Percentiles rank a stretch among this genome's conserved stretches.
Conservation (phyloP, 2,797 vertebrate species). For the Gallinago stenura region DNA sequence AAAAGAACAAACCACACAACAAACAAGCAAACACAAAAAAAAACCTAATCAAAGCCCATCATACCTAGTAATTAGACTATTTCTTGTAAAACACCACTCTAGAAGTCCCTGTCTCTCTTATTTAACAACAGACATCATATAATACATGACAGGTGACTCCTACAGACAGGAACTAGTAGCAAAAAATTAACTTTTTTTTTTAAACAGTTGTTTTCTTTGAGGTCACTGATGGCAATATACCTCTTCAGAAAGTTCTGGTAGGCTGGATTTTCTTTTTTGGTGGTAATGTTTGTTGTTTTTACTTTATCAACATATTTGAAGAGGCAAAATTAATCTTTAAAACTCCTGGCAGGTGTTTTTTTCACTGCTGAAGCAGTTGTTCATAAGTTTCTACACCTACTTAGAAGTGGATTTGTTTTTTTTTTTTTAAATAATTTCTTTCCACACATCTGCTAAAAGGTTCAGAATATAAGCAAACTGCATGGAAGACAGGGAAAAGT, state of each 20-base stretch:
- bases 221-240: background rate
- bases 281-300: background rate
- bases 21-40: too few relatives aligned
- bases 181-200: background rate
- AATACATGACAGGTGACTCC: background rate
- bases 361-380: background rate
- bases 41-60: background rate
- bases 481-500: background rate
- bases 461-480: background rate
- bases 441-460: background rate
- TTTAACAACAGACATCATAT: background rate
- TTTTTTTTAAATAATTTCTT: background rate
- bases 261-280: background rate
- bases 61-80: background rate
- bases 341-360: background rate
- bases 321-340: background rate
- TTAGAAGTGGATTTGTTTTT: background rate
- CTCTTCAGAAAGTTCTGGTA: background rate
- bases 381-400: background rate
- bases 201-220: background rate
- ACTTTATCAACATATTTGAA: background rate
- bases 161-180: background rate
- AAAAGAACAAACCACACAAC: too few relatives aligned
- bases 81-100: background rate
- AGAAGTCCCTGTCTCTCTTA: background rate